Conservation (phyloP, 2,797 vertebrate species). For the Macropus fuliginosus region DNA sequence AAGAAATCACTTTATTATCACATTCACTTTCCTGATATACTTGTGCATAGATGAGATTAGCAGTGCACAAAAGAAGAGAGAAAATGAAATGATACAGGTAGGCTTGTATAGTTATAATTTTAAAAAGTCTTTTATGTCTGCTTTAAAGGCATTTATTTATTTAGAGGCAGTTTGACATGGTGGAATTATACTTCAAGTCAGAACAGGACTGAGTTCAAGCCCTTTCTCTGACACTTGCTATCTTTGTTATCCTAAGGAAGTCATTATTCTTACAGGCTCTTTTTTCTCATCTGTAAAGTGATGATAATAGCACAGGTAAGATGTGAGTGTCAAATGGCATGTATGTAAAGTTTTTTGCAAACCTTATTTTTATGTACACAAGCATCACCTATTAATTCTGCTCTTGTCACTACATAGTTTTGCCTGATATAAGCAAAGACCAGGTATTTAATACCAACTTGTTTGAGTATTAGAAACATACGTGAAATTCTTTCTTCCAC, state of each 20-base stretch:
- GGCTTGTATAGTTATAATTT: neutral
- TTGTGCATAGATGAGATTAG: neutral
- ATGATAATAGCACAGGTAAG: neutral
- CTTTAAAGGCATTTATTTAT: neutral
- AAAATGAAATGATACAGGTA: slow-evolving; percentile 34
- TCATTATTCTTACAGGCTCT: neutral
- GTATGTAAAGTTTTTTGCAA: neutral
- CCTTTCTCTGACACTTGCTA: neutral
- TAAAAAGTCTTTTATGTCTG: neutral
- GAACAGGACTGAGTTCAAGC: neutral
- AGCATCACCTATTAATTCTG: neutral
- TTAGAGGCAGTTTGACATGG: neutral
- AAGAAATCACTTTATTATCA: neutral
- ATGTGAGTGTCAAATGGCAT: neutral
- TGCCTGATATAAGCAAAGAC: neutral
- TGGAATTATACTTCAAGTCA: neutral
- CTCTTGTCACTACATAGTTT: neutral
- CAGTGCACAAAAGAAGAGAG: neutral
- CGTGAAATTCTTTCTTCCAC: neutral
- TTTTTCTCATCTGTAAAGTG: neutral
- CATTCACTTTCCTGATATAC: neutral
- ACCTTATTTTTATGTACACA: neutral
- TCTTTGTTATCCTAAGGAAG: neutral
- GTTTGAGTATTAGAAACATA: neutral
- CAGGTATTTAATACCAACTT: neutral